Base-by-base conservation (phyloP, 2,888 invertebrate genomes). In the Desoria tigrina region DNA sequence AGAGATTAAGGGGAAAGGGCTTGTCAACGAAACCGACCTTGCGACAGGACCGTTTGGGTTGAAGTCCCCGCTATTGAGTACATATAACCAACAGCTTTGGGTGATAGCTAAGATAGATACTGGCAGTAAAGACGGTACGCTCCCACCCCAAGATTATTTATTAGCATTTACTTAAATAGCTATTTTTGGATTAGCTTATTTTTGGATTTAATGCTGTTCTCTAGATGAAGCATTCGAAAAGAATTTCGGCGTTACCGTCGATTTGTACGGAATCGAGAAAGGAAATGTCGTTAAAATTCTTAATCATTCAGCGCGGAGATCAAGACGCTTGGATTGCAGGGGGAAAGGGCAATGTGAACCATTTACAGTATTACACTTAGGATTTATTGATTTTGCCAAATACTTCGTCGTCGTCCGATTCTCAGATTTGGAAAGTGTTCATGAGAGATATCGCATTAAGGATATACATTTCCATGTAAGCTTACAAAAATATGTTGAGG, bases 31-130 rank as follows among this genome's bases (percentile, higher is more conserved):
- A 75, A 64, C 73, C 75, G 23, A 88, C 50, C 70, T 79, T 66
- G 77, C 78, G 6, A 79, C 80, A 26, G 84, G 95, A 0, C 94
- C 95, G 2, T 96, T 91, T 80, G 86, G 88, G 63, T 86, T 96
- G 84, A 88, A 88, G 78, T 92, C 92, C 54, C 93, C 94, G 0
- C 83, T 88, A 23, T 83, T 96, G 79, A 90, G 92, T 37, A 89
- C 92, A 0, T 92, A 95, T 76, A 89, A 90, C 62, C 95, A 96
- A 79, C 95, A 97, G 78, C 81, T 97, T 65, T 97, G 97, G 96
- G 83, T 97, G 0, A 88, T 92, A 70, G 92, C 92, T 1, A 90
- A 90, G 79, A 84, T 94, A 77, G 83, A 88, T 39, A 93, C 93
- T 3, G 87, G 88, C 76, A 91, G 91, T 81, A 88, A 86, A 74